Evolutionary conservation across 2,888 invertebrate genomes (phyloP).

Genomic region (Agrotis ipsilon): DNA sequence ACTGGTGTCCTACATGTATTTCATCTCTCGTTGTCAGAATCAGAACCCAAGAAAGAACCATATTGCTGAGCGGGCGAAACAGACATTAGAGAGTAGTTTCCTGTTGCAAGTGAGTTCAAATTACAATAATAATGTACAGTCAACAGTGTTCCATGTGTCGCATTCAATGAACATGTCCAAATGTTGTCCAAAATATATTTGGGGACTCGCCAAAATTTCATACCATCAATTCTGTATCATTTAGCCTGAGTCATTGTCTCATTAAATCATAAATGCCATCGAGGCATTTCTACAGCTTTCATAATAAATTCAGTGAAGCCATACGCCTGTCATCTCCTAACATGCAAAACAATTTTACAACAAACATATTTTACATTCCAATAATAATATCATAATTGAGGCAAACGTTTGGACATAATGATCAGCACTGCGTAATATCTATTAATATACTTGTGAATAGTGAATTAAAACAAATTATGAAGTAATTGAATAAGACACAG

Average conservation of each 20-base stretch:
- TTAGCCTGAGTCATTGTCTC: slow-evolving; percentile 29
- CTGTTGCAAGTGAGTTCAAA: slow-evolving; percentile 89
- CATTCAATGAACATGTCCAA: slow-evolving; percentile 70
- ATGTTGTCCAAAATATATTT: slow-evolving; percentile 46
- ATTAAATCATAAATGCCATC: slow-evolving; percentile 28
- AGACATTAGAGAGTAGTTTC: slow-evolving; percentile 89
- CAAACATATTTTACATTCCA: slow-evolving; percentile 14
- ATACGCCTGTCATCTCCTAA: slow-evolving; percentile 33
- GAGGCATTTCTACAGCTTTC: slow-evolving; percentile 10
- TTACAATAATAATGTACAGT: slow-evolving; percentile 72
- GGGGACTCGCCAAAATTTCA: slow-evolving; percentile 38
- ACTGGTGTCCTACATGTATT: slow-evolving; percentile 79
- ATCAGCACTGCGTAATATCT: slow-evolving; percentile 1
- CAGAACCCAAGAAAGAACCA: slow-evolving; percentile 90
- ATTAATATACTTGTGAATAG: slow-evolving; percentile 20
- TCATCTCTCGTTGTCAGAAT: slow-evolving; percentile 88
- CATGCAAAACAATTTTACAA: slow-evolving; percentile 13
- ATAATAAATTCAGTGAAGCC: slow-evolving; percentile 24
- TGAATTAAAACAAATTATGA: slow-evolving; percentile 7
- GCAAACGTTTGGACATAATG: slow-evolving; percentile 56
- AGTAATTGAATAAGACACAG: slow-evolving; percentile 71
- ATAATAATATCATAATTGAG: slow-evolving; percentile 17
- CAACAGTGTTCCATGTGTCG: slow-evolving; percentile 67
- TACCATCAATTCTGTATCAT: slow-evolving; percentile 28
- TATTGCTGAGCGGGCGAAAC: slow-evolving; percentile 90